Evolutionary conservation across 2,888 invertebrate species (phyloP), one percentile per base, ranked within the genome.

Genomic region (Flexamia atlantica): DNA sequence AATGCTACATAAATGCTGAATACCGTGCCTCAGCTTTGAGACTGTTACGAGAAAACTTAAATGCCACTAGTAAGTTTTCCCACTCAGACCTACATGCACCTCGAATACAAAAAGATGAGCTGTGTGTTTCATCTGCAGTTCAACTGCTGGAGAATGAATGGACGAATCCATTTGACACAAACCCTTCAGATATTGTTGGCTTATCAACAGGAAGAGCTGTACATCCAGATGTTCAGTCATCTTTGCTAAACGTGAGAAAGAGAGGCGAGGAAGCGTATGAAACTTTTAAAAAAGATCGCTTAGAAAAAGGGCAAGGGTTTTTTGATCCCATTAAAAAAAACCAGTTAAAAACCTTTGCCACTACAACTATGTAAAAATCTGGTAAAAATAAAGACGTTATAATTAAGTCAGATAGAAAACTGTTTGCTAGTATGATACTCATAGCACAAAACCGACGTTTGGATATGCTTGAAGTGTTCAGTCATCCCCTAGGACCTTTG

Each of bases 1-100:
- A 57, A 57, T 57, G 23, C 23, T 70, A 70, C 30, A 70, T 70
- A 28, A 70, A 30, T 28, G 70, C 70, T 70, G 70, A 70, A 28
- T 40, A 70, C 70, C 40, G 70, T 70, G 70, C 70, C 1, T 70
- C 70, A 70, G 70, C 70, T 70, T 30, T 70, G 70, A 70, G 32
- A 30, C 70, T 30, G 32, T 70, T 70, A 30, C 28, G 30, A 70
- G 70, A 70, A 70, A 70, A 70, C 70, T 70, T 70, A 70, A 70
- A 70, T 36, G 40, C 30, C 17, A 70, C 70, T 70, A 70, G 70
- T 30, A 70, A 30, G n/a, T 70, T 70, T 70, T 70, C 70, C 28
- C 32, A 70, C 70, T 28, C 70, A 70, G 9, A 70, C 70, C 14
- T 70, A 70, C 36, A 70, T 70, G 70, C 70, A 70, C 28, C 70